Evolutionary conservation across 2,888 invertebrate genomes (phyloP).

Genomic region (Deilephila porcellus): DNA sequence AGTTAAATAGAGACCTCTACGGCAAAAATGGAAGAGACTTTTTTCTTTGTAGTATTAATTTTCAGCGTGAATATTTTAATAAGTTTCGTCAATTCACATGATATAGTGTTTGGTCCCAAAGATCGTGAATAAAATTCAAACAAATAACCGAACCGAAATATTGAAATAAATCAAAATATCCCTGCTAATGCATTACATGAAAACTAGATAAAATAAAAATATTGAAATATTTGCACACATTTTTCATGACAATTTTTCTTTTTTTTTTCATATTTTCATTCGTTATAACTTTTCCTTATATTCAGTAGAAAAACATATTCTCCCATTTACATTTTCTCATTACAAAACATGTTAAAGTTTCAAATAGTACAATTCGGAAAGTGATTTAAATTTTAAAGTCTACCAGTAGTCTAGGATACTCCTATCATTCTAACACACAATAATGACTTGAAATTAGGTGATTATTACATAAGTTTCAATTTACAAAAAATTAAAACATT

Average conservation of each 20-base stretch:
- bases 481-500: too few relatives aligned
- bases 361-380: conserved; percentile 20
- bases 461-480: too few relatives aligned
- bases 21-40: not conserved
- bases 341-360: not conserved
- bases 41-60: not conserved
- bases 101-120: conserved; percentile 18
- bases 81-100: not conserved
- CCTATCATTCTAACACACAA: not conserved
- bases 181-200: too few relatives aligned
- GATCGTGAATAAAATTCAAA: not conserved
- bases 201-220: too few relatives aligned
- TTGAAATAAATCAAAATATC: too few relatives aligned
- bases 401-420: conserved; percentile 13
- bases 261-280: not conserved
- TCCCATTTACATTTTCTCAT: not conserved
- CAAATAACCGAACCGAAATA: not conserved
- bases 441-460: too few relatives aligned
- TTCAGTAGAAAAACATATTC: conserved; percentile 12
- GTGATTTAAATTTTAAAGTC: conserved; percentile 32
- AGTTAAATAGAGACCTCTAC: not conserved
- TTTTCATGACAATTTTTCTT: not conserved
- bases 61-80: not conserved
- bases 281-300: not conserved
- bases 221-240: too few relatives aligned